Percentiles rank a stretch among this genome's conserved stretches.
These are phyloP conservation scores for Mayetiola destructor DNA, from an alignment of 2,888 invertebrate species.

Conservation along the genomic window DNA sequence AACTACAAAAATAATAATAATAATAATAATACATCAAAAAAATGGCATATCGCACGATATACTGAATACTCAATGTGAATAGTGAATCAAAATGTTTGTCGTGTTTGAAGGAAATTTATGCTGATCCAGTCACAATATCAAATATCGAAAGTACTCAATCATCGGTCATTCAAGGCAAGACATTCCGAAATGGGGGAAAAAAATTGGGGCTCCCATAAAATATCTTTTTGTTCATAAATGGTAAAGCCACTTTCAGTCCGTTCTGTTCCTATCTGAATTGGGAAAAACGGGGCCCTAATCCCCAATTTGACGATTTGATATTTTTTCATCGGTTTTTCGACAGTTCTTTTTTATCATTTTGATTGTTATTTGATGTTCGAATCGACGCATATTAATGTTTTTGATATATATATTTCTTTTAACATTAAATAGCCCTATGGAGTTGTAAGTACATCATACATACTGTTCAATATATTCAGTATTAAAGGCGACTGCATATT, in stretches of 20 bases:
- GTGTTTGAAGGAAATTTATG: too few relatives aligned
- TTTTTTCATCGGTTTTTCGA: not conserved
- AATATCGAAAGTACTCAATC: not conserved
- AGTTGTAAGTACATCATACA: not conserved
- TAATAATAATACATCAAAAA: not conserved
- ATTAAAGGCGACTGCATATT: not conserved
- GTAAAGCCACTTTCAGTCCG: not conserved
- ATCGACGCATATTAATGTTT: not conserved
- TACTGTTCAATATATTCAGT: not conserved
- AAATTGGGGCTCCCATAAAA: too few relatives aligned
- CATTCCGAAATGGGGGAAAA: too few relatives aligned
- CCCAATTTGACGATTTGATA: conserved; percentile 11
- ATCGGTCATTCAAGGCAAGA: not conserved
- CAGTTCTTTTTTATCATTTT: conserved; percentile 9
- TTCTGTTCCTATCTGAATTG: conserved; percentile 3
- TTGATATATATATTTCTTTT: not conserved
- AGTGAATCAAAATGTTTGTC: too few relatives aligned
- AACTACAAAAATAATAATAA: too few relatives aligned
- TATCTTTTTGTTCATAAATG: too few relatives aligned
- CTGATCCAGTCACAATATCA: not conserved
- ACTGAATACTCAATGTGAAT: too few relatives aligned
- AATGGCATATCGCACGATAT: not conserved
- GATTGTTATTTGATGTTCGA: conserved; percentile 12
- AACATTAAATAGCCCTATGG: not conserved
- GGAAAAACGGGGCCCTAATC: conserved; percentile 12